phyloP scores from a whole-genome alignment of 2,113 vertebrate genomes.

The Alouatta palliata region DNA sequence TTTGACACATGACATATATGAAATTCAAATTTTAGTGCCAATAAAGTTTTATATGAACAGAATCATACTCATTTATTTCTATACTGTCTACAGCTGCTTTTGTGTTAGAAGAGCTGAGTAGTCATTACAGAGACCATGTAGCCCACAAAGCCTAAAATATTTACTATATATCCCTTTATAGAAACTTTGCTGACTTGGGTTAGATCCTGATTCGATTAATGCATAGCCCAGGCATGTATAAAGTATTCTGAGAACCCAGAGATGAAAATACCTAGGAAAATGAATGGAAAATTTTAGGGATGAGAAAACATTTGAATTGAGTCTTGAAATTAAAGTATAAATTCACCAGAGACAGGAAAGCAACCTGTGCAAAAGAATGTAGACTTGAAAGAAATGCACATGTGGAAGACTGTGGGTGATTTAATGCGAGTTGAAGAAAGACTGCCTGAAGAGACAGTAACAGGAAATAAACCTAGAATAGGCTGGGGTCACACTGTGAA shows the following conservation, averaged over 20 bases:
- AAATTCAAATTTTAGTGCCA: conserved; percentile 5
- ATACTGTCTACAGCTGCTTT: neutral
- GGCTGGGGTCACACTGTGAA: neutral
- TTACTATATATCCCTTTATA: neutral
- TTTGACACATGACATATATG: neutral
- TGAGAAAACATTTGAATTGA: neutral
- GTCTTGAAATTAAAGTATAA: neutral
- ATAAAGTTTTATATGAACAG: neutral
- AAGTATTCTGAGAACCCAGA: neutral
- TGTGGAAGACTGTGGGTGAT: neutral
- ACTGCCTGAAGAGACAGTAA: neutral
- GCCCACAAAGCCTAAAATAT: neutral
- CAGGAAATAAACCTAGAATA: neutral
- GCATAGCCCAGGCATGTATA: neutral
- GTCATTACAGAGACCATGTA: neutral
- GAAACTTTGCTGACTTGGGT: neutral
- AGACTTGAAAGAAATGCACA: neutral
- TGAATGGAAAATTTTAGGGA: neutral
- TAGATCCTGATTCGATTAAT: neutral
- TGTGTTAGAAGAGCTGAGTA: neutral
- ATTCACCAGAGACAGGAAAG: neutral
- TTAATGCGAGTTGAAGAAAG: neutral
- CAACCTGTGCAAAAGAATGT: neutral
- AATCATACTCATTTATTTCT: neutral
- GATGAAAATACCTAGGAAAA: neutral